Evolutionary conservation across 92 coral and sea anemone genomes (phyloP).

Genomic region (Chrysogorgia sp.): DNA sequence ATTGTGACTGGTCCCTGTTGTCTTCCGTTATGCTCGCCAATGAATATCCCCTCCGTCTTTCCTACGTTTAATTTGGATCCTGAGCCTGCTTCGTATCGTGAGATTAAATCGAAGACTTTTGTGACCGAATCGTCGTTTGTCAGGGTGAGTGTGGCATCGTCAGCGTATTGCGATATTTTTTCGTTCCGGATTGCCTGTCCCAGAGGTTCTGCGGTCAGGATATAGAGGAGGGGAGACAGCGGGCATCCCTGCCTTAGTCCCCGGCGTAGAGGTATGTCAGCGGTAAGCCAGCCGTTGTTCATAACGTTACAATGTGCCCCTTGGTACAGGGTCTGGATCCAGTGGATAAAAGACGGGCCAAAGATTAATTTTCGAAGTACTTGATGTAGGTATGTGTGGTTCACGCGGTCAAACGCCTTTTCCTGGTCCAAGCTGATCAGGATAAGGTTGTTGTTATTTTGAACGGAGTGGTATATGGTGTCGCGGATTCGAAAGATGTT

Average conservation of each 20-base stretch:
- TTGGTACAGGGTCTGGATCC: constrained; percentile 20
- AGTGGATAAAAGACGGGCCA: constrained; percentile 12
- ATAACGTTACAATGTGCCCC: not conserved
- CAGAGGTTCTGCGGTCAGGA: constrained; percentile 6
- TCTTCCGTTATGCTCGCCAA: too few species aligned
- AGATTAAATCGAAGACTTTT: constrained; percentile 7
- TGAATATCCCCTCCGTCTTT: too few species aligned
- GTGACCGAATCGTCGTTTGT: constrained; percentile 2
- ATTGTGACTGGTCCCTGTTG: too few species aligned
- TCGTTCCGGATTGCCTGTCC: not conserved
- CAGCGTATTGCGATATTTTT: constrained; percentile 43
- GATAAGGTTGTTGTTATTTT: not conserved
- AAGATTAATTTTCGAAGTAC: constrained; percentile 2
- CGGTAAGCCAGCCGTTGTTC: constrained; percentile 25
- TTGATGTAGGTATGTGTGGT: constrained; percentile 1
- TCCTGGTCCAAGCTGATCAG: constrained; percentile 36
- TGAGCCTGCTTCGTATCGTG: constrained; percentile 32
- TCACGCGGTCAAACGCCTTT: constrained; percentile 44
- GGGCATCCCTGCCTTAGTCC: constrained; percentile 45
- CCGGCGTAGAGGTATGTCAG: not conserved
- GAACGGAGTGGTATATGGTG: not conserved
- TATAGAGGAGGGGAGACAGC: constrained; percentile 22
- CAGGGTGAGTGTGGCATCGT: constrained; percentile 28
- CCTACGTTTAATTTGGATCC: constrained; percentile 38
- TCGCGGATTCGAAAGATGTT: constrained; percentile 11